Conservation (phyloP, 2,113 vertebrate genomes). For the Brachirus orientalis region DNA sequence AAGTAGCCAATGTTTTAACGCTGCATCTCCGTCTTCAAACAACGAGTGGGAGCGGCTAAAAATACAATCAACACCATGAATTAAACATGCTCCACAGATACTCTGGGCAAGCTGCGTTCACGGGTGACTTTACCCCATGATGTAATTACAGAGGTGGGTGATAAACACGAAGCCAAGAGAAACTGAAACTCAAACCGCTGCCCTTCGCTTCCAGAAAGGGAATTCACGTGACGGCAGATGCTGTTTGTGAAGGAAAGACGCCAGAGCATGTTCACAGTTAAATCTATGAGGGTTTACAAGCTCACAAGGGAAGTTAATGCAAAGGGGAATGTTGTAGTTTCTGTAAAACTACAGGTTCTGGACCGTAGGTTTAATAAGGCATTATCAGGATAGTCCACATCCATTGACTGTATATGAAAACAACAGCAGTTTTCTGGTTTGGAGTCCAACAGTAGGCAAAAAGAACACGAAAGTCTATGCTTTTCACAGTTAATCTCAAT, state of each 20-base stretch:
- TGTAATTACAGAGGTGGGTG: slow-evolving; percentile 64
- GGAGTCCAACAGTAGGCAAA: too few relatives aligned
- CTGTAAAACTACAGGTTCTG: not conserved
- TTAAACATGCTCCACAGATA: slow-evolving; percentile 68
- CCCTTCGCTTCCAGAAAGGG: slow-evolving; percentile 31
- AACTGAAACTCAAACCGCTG: slow-evolving; percentile 49
- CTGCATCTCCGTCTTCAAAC: slow-evolving; percentile 59
- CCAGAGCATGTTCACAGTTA: slow-evolving; percentile 7
- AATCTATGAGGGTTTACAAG: slow-evolving; percentile 11
- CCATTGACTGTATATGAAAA: too few relatives aligned
- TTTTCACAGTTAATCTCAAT: too few relatives aligned
- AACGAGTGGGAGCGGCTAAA: slow-evolving; percentile 58
- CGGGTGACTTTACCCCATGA: slow-evolving; percentile 35
- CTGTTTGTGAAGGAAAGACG: slow-evolving; percentile 18
- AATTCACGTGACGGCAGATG: slow-evolving; percentile 25
- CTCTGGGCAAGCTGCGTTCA: slow-evolving; percentile 49
- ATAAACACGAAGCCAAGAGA: slow-evolving; percentile 54
- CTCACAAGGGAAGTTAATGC: not conserved
- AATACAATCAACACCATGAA: slow-evolving; percentile 72
- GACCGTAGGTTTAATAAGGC: too few relatives aligned
- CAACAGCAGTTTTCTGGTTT: too few relatives aligned
- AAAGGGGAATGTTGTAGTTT: slow-evolving; percentile 19
- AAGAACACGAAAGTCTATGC: too few relatives aligned
- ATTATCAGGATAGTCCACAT: too few relatives aligned
- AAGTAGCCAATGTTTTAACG: slow-evolving; percentile 54